Base-by-base conservation (phyloP, 2,113 vertebrate species). In the Bolborhynchus lineola region DNA sequence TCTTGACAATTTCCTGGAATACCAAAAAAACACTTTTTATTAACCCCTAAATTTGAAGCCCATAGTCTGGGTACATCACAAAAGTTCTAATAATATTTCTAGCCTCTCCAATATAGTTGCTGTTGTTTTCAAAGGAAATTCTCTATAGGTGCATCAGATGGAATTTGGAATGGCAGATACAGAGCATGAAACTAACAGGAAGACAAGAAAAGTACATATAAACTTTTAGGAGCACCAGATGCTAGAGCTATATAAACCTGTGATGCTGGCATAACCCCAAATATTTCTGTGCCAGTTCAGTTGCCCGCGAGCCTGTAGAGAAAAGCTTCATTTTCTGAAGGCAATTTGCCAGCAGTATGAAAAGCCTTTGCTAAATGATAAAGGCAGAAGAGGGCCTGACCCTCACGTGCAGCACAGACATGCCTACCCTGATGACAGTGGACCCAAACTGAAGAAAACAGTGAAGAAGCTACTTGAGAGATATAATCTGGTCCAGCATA, bases 1-100 rank as follows among this genome's bases (percentile, higher is more conserved):
- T 96, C 93, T 52, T 95, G 97, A 96, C 97, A 69, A 93, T 95
- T 97, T 97, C 97, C 97, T 98, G 97, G 93, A 97, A 98, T 92
- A 86, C 92, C 82, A 67, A 94, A 83, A 83, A 75, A 95, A 85
- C 95, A 95, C 69, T 94, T 95, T 95, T 92, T 91, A 72, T 96
- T 92, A 97, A 94, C 75, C 41, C 96, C 57, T 95, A 78, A 86
- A 87, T 88, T 75, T 92, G 93, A 97, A 96, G 67, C 55, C 67
- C 68, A 60, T 21, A 64, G 72, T 77, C 86, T 37, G 94, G 92
- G 82, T 75, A 72, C 50, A 82, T 76, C 88, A 69, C 41, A 90
- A 82, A 88, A 90, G 46, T 46, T 78, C 92, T 53, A 77, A 70
- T 28, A 77, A 31, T 63, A 74, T 91, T 94, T 94, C 60, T 55